Evolutionary conservation across 2,113 vertebrate genomes (phyloP).

Genomic region (Thamnophis sirtalis): DNA sequence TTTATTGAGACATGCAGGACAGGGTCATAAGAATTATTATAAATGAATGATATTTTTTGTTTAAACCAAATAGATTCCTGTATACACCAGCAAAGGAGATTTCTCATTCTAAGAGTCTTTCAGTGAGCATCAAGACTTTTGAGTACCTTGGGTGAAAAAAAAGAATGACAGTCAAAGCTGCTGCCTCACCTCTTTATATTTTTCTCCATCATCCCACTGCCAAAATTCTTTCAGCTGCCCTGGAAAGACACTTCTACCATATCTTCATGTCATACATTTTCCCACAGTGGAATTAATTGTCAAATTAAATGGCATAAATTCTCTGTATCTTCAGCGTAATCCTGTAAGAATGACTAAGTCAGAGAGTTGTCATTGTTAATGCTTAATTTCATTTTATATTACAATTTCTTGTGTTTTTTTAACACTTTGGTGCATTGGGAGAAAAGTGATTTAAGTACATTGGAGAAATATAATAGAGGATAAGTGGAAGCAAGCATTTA

Average conservation of each 20-base stretch:
- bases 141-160: neutral
- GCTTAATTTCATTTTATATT: slow-evolving; percentile 1
- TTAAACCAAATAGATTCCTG: neutral
- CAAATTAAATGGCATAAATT: neutral
- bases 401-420: neutral
- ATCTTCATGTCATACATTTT: neutral
- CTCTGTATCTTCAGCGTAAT: neutral
- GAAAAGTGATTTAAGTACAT: neutral
- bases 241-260: neutral
- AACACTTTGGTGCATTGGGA: neutral
- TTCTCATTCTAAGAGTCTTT: neutral
- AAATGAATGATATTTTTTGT: neutral
- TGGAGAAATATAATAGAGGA: neutral
- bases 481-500: neutral
- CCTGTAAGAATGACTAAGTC: neutral
- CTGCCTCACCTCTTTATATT: neutral
- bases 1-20: neutral
- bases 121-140: neutral
- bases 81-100: neutral
- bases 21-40: neutral
- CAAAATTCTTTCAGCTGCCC: neutral
- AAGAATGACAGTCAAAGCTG: neutral
- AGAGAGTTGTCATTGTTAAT: neutral
- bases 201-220: neutral
- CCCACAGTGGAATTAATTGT: neutral